phyloP scores from a whole-genome alignment of 2,113 vertebrate genomes.

The Cynocephalus volans region DNA sequence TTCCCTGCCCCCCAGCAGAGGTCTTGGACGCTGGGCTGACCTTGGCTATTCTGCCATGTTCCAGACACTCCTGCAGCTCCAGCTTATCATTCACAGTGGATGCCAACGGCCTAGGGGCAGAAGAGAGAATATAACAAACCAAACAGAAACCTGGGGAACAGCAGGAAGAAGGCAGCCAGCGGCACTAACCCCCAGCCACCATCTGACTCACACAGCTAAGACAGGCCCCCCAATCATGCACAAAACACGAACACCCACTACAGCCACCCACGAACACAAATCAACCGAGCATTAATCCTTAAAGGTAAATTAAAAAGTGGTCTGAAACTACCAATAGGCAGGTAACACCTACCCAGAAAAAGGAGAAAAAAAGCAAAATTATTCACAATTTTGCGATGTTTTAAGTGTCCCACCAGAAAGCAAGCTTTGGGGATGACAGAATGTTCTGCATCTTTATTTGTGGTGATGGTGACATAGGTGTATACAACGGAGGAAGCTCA shows the following conservation, averaged over 20 bases:
- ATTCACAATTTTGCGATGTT: background rate
- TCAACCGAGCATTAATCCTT: background rate
- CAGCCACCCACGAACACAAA: background rate
- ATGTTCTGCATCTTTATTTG: background rate
- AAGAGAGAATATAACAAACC: background rate
- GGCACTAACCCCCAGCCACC: background rate
- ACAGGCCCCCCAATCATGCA: background rate
- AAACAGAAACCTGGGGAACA: background rate
- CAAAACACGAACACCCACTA: background rate
- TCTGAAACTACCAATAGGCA: background rate
- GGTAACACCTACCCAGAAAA: no score
- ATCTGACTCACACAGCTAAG: background rate
- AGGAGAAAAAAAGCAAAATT: no score
- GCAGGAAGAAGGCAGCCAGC: background rate
- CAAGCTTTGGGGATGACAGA: background rate
- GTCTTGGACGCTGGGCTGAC: constrained; percentile 85
- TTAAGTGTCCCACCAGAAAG: background rate
- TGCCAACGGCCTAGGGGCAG: constrained; percentile 92
- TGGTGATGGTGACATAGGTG: background rate
- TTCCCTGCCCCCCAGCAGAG: background rate
- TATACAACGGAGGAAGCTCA: background rate
- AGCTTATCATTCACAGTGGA: constrained; percentile 95
- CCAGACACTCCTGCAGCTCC: constrained; percentile 98
- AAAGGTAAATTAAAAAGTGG: background rate
- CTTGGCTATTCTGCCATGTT: constrained; percentile 99